Evolutionary conservation across 2,888 invertebrate species (phyloP), one percentile per base, ranked within the genome.

Genomic region (Aphodius sticticus): DNA sequence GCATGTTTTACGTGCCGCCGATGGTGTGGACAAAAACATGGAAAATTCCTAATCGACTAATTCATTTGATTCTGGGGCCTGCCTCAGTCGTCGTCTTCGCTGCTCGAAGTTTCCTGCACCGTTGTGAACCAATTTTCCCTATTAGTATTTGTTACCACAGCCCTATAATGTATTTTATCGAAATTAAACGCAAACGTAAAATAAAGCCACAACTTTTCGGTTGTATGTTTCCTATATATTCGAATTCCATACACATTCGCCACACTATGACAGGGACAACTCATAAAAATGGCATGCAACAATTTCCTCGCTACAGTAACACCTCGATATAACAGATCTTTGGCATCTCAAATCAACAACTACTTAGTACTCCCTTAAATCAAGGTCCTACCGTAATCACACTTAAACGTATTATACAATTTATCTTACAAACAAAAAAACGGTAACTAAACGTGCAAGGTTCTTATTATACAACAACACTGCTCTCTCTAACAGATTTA

Each of bases 71-170:
- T 74, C 9, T 12, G 26, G n/a, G n/a, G 35, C 37, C 36, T 36
- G 35, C 35, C 37, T 81, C 72, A 81, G 71, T 79, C 81, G 35
- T 77, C 76, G 36, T 81, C 81, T 80, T 86, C 86, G 77, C 85
- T 85, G 76, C 90, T 90, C 37, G 91, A 91, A 83, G 90, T 90
- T 86, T 90, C 90, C 81, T 91, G 91, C 91, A 91, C 91, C 70
- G 90, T 89, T 85, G 90, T 90, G 85, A 91, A 91, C 91, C 91
- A 91, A 86, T 90, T 91, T 83, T 90, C 91, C 81, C 91, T 88
- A 84, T 90, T 89, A 82, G 84, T 81, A 78, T 85, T 83, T 26
- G 83, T 83, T 76, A 84, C 81, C 81, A 84, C 82, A 82, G 84
- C 81, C 82, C 84, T 84, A 72, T 26, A 81, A 81, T 69, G 16